Conservation (phyloP, 2,113 vertebrate species). For the Barnardius zonarius region DNA sequence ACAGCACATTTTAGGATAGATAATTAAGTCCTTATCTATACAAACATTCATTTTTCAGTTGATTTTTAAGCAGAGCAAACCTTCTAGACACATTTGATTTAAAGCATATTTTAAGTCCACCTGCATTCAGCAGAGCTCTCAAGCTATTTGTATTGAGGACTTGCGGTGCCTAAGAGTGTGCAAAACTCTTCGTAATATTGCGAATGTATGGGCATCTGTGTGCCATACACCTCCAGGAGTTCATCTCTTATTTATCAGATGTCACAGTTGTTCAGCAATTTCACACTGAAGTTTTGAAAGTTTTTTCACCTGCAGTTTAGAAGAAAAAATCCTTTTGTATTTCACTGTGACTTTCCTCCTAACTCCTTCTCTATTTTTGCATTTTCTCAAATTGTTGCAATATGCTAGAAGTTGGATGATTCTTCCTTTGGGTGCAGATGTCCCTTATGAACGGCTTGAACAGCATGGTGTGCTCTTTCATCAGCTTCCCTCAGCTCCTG, state of each 20-base stretch:
- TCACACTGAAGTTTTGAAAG: not conserved
- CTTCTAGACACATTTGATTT: slow-evolving; percentile 49
- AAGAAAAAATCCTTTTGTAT: not conserved
- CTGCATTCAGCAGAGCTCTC: not conserved
- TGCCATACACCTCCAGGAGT: not conserved
- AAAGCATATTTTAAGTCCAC: slow-evolving; percentile 26
- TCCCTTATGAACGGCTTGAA: not conserved
- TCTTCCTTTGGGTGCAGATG: not conserved
- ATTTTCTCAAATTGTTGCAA: not conserved
- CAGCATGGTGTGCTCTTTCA: not conserved
- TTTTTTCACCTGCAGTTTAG: not conserved
- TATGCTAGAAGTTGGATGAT: not conserved
- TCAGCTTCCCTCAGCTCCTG: not conserved
- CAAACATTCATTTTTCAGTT: slow-evolving; percentile 49
- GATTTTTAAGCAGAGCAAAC: slow-evolving; percentile 44
- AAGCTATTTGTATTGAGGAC: not conserved
- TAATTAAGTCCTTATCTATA: slow-evolving; percentile 55
- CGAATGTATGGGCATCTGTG: not conserved
- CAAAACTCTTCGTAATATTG: not conserved
- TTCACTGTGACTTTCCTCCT: not conserved
- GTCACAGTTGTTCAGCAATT: not conserved
- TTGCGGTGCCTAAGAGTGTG: not conserved
- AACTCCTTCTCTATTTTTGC: not conserved
- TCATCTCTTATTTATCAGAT: not conserved
- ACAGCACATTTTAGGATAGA: slow-evolving; percentile 4